Evolutionary conservation across 37 sponge, comb jelly and placozoan species (phyloP), one percentile per base, ranked within the genome.

Genomic region (Crambe crambe): DNA sequence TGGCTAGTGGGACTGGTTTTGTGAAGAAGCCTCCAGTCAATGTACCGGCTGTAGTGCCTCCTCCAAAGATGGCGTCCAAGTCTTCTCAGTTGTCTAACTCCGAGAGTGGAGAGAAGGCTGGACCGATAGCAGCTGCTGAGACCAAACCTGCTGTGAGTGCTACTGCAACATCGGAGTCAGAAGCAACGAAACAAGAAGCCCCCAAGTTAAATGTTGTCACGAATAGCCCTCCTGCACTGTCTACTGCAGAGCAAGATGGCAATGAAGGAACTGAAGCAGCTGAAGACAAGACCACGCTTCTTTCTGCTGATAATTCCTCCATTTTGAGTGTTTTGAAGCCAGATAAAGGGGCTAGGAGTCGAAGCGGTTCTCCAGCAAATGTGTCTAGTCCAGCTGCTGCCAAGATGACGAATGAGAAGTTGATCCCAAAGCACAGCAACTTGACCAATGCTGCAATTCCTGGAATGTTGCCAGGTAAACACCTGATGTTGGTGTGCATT

Each of bases 1-100:
- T 79, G 30, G 85, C 85, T 1, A 59, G 77, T 15, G 81, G 65
- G 15, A 44, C 37, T 5, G 64, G 63, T 35, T 64, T 64, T 25
- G 64, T 77, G 29, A 70, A 40, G 27, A 40, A 70, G 27, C 12
- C n/a, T 40, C 71, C 71, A 2, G 1, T 65, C 34, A 5, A 1
- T 47, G 51, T 47, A 12, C 12, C 51, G 10, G 12, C 6, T 47
- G 51, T 47, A 12, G 6, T 12, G 10, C 6, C 6, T 47, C 6
- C 51, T 47, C 51, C 6, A 12, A 6, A 47, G 51, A 47, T 47
- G 51, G 12, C 51, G 12, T 6, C 12, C 51, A 47, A 47, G 51
- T 12, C 51, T 47, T 15, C 51, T 47, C 51, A 47, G 51, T 12
- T 12, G 6, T 12, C 51, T 12, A 47, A 47, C 6, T 6, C 12